phyloP scores from a whole-genome alignment of 2,113 vertebrate species.

The Uria lomvia region DNA sequence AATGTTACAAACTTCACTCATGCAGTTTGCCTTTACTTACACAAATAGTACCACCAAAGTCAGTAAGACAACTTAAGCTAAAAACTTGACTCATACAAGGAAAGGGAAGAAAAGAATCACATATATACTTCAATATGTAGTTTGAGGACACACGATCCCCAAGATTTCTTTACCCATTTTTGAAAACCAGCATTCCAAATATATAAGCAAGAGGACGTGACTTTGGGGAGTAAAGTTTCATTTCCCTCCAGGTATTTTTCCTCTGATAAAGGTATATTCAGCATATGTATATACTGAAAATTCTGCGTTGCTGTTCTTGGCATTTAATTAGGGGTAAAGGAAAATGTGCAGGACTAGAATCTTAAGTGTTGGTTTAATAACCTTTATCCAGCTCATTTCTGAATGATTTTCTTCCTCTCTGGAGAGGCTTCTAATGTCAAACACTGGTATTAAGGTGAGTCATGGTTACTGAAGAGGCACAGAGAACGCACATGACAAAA shows the following conservation, averaged over 20 bases:
- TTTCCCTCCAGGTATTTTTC: neutral
- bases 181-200: neutral
- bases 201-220: neutral
- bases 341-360: constrained; percentile 70
- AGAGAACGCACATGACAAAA: constrained; percentile 63
- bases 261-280: neutral
- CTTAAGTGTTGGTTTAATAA: constrained; percentile 78
- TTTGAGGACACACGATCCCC: neutral
- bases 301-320: constrained; percentile 37
- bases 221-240: neutral
- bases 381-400: constrained; percentile 74
- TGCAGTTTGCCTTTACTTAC: neutral
- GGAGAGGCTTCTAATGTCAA: constrained; percentile 75
- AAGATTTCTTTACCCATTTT: neutral
- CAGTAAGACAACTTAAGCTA: neutral
- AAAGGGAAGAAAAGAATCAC: neutral
- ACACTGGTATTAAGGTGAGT: constrained; percentile 70
- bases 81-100: neutral
- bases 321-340: constrained; percentile 75
- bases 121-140: neutral
- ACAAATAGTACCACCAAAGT: neutral
- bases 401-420: constrained; percentile 74
- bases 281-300: constrained; percentile 10
- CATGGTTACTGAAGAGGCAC: constrained; percentile 57
- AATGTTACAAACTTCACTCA: neutral